Conservation (phyloP, 23 tunicate species). For the Clavelina lepadiformis region DNA sequence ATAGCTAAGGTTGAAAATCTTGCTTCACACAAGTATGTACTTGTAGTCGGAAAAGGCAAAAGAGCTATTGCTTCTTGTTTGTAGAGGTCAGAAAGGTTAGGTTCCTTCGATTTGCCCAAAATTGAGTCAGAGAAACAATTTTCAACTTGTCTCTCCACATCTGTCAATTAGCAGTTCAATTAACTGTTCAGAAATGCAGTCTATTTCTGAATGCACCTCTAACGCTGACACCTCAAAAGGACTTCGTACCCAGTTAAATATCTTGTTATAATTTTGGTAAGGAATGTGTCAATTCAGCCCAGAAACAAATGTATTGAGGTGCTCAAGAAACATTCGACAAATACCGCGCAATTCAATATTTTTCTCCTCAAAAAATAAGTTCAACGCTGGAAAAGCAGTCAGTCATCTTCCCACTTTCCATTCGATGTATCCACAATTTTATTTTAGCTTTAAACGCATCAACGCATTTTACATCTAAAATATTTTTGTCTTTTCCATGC, state of each 20-base stretch:
- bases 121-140: neutral
- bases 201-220: neutral
- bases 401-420: no score
- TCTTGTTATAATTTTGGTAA: slow-evolving; percentile 9
- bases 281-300: no score
- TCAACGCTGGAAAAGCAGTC: no score
- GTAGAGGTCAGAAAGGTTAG: neutral
- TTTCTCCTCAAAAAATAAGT: no score
- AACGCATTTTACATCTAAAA: no score
- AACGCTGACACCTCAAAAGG: slow-evolving; percentile 22
- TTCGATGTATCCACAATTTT: slow-evolving; percentile 19
- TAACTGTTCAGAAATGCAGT: slow-evolving; percentile 12
- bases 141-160: slow-evolving; percentile 21
- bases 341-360: no score
- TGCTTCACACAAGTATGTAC: neutral
- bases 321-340: no score
- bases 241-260: slow-evolving; percentile 17
- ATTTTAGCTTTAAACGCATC: no score
- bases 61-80: neutral
- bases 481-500: no score
- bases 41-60: no score
- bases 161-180: slow-evolving; percentile 15
- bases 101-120: slow-evolving; percentile 4
- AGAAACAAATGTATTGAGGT: neutral
- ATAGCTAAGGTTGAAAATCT: neutral